phyloP scores from a whole-genome alignment of 2,113 vertebrate species.

The Nycticebus coucang region DNA sequence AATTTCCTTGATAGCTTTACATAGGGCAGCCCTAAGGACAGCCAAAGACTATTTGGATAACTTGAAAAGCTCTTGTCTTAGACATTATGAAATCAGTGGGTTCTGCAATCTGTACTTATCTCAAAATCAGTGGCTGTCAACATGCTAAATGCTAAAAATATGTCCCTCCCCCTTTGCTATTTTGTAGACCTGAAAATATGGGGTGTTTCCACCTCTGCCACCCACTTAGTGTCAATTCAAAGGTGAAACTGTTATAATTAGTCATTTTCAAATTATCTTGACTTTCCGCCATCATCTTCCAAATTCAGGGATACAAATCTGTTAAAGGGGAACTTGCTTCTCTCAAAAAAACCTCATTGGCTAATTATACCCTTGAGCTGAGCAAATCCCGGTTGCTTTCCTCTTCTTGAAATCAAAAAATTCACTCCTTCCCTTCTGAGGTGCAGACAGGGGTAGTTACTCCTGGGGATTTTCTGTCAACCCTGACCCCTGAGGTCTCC shows the following conservation, averaged over 20 bases:
- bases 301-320: conserved; percentile 58
- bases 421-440: not conserved
- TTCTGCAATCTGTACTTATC: conserved; percentile 42
- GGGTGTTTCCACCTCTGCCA: conserved; percentile 58
- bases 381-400: conserved; percentile 38
- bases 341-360: conserved; percentile 32
- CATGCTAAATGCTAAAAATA: conserved; percentile 65
- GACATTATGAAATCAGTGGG: not conserved
- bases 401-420: conserved; percentile 39
- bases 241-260: conserved; percentile 72
- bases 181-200: conserved; percentile 57
- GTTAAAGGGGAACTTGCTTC: conserved; percentile 49
- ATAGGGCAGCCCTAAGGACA: not conserved
- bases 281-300: conserved; percentile 56
- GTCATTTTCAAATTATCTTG: conserved; percentile 58
- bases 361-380: conserved; percentile 71
- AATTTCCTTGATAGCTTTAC: not conserved
- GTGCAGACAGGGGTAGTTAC: not conserved
- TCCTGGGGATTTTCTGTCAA: not conserved
- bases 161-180: not conserved
- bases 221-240: conserved; percentile 64
- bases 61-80: conserved; percentile 5
- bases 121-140: conserved; percentile 71
- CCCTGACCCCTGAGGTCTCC: not conserved
- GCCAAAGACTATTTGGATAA: not conserved